Conservation (phyloP, 2,888 invertebrate species). For the Drosophila phalerata region DNA sequence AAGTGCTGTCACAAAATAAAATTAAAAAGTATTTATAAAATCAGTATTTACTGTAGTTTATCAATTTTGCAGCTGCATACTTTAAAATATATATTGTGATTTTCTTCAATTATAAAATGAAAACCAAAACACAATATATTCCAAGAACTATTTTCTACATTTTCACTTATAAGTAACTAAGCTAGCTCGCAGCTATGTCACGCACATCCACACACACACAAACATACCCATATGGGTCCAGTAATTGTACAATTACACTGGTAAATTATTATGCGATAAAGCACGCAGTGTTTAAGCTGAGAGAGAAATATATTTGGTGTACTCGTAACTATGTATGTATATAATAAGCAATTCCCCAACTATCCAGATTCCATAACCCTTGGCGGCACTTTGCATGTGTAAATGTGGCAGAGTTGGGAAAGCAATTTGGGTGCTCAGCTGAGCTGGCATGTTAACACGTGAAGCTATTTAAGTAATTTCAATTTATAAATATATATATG, state of each 20-base stretch:
- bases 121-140: constrained; percentile 35
- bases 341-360: constrained; percentile 1
- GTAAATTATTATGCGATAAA: constrained; percentile 83
- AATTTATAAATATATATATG: constrained; percentile 46
- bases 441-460: constrained; percentile 69
- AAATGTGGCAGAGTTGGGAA: constrained; percentile 50
- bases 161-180: constrained; percentile 21
- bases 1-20: no score
- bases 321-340: no score
- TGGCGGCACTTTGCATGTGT: constrained; percentile 64
- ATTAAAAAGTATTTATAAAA: no score
- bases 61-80: no score
- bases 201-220: constrained; percentile 30
- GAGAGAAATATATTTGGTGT: constrained; percentile 36
- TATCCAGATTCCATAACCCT: constrained; percentile 37
- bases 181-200: constrained; percentile 36
- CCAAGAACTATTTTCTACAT: constrained; percentile 54
- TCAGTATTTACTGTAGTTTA: no score
- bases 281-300: constrained; percentile 69
- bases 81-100: no score
- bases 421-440: constrained; percentile 32
- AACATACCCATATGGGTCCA: constrained; percentile 26
- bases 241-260: constrained; percentile 81
- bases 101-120: no score
- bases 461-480: constrained; percentile 59